These are phyloP conservation scores for Gasterosteus nipponicus DNA, from an alignment of 2,113 vertebrate species.

Conservation along the genomic window DNA sequence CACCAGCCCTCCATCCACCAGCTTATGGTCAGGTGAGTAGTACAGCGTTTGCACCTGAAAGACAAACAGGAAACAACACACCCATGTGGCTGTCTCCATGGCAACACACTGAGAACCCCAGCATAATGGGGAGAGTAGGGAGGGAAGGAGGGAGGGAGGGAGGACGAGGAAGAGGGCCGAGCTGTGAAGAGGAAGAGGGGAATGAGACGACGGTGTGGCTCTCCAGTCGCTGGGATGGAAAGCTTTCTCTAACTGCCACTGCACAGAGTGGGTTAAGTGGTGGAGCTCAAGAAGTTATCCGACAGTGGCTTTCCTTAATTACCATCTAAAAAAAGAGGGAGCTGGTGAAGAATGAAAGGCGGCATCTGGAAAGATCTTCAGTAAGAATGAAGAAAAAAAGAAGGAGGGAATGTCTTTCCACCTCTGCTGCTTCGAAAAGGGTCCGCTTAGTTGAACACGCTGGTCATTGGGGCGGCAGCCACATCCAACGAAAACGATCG, in stretches of 20 bases:
- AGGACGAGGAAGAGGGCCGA: constrained; percentile 53
- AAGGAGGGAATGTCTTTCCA: constrained; percentile 15
- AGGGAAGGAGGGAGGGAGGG: not conserved
- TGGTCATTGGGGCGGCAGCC: constrained; percentile 43
- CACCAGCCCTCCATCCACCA: constrained; percentile 95
- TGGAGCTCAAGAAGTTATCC: constrained; percentile 40
- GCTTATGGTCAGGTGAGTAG: constrained; percentile 99
- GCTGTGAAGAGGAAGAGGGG: constrained; percentile 76
- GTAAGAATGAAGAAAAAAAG: constrained; percentile 41
- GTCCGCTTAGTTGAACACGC: constrained; percentile 51
- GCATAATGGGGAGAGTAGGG: constrained; percentile 2
- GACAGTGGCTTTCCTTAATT: constrained; percentile 34
- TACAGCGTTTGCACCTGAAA: constrained; percentile 99
- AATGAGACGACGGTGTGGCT: constrained; percentile 38
- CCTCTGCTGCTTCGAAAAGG: constrained; percentile 56
- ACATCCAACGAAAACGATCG: constrained; percentile 50
- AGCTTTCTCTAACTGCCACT: constrained; percentile 50
- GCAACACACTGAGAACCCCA: constrained; percentile 81
- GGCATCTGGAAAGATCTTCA: constrained; percentile 73
- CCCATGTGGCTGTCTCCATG: constrained; percentile 96
- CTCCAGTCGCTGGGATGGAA: constrained; percentile 49
- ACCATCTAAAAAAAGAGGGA: constrained; percentile 65
- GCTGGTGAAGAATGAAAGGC: constrained; percentile 52
- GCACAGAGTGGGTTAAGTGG: constrained; percentile 43
- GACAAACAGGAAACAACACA: constrained; percentile 95